A percentile compares a stretch with the other conserved stretches of the same genome.
Evolutionary conservation across 30 jellyfish, hydroid and myxozoan species (phyloP).

Genomic region (Rhopilema esculentum): DNA sequence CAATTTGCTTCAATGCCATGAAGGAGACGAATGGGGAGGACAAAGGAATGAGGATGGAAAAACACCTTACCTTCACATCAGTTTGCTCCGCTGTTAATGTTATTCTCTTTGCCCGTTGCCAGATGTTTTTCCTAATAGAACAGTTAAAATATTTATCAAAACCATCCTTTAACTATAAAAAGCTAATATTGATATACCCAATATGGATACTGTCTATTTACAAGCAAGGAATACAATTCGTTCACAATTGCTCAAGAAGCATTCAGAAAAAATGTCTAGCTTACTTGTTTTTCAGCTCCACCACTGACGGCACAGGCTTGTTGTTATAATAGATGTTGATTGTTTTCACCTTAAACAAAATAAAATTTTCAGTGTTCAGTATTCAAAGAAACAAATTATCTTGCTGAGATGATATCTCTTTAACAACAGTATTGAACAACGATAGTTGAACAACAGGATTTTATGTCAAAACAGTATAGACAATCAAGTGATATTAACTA

Average conservation of each 20-base stretch:
- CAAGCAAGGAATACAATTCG: not conserved
- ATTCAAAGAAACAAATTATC: no score
- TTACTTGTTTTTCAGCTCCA: slow-evolving; percentile 92
- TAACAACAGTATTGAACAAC: no score
- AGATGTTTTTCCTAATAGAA: slow-evolving; percentile 69
- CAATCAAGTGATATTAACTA: no score
- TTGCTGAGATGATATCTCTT: no score
- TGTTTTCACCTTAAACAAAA: slow-evolving; percentile 77
- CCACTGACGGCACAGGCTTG: slow-evolving; percentile 94
- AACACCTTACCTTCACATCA: slow-evolving; percentile 80
- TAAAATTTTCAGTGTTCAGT: no score
- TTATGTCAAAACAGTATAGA: no score
- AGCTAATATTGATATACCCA: no score
- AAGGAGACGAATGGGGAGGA: not conserved
- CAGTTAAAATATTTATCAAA: not conserved
- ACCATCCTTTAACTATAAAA: no score
- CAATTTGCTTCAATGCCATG: not conserved
- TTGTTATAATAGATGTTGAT: slow-evolving; percentile 87
- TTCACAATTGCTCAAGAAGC: not conserved
- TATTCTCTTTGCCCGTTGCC: slow-evolving; percentile 94
- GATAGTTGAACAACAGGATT: no score
- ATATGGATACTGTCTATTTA: no score
- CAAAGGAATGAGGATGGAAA: not conserved
- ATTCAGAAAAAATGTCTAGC: slow-evolving; percentile 4
- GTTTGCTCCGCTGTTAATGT: slow-evolving; percentile 87